Evolutionary conservation across 2,888 invertebrate species (phyloP), one percentile per base, ranked within the genome.

Genomic region (Caenorhabditis zanzibari): DNA sequence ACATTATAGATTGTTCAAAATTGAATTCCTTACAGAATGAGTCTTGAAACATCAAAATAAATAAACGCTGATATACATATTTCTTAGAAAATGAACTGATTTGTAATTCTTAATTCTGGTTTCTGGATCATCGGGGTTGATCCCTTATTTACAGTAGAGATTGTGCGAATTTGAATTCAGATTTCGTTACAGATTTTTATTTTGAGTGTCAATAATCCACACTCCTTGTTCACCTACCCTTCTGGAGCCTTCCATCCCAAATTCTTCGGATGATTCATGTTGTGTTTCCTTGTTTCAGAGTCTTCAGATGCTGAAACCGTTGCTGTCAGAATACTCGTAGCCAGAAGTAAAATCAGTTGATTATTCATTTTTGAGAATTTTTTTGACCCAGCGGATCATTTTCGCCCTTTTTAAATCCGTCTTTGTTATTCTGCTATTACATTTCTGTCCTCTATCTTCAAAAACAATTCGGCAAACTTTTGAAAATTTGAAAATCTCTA

Each of bases 161-260:
- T n/a, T n/a, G n/a, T n/a, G n/a, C n/a, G n/a, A n/a, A n/a, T n/a
- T n/a, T n/a, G n/a, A n/a, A n/a, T n/a, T n/a, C n/a, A n/a, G n/a
- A 32, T 32, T 32, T 32, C 5, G 32, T 4, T 7, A 32, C 32
- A 32, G 32, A 32, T 32, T 7, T 32, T 6, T 7, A 32, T 32
- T 6, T 32, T 6, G 4, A 32, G 4, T 32, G 32, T 32, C 7
- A 1, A n/a, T 9, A 54, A 16, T 54, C 14, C 24, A 6, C 10
- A 26, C 54, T n/a, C n/a, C n/a, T 58, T 16, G 14, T 7, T 1
- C 26, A 58, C 56, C 38, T 4, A 75, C 75, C 75, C 75, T 38
- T 68, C 58, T n/a, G 74, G 69, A 28, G 69, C 69, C 38, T 61
- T 74, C 75, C 75, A 82, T 38, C 52, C 82, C 52, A 82, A 58